A percentile compares a stretch with the other conserved stretches of the same genome.
Evolutionary conservation across 2,888 invertebrate species (phyloP).

Genomic region (Acleris emargana): DNA sequence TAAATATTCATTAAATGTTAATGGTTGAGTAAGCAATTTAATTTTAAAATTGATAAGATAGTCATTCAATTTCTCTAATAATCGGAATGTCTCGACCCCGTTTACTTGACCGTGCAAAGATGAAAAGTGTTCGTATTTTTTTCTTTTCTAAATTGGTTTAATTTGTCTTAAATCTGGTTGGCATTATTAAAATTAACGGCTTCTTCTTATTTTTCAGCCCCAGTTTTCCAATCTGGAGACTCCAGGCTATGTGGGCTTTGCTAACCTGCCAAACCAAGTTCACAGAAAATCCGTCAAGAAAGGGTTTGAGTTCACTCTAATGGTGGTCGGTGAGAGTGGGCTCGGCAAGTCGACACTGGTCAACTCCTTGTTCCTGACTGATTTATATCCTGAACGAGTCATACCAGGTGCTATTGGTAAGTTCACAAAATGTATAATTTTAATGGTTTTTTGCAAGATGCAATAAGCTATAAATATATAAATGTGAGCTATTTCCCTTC

Average conservation of each 20-base stretch:
- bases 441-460: too few relatives aligned
- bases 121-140: too few relatives aligned
- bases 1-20: neutral
- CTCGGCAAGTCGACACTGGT: conserved; percentile 98
- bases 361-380: conserved; percentile 96
- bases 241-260: conserved; percentile 96
- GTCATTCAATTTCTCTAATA: too few relatives aligned
- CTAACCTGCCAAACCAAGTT: conserved; percentile 98
- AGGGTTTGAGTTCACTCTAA: conserved; percentile 98
- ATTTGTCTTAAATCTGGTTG: too few relatives aligned
- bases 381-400: conserved; percentile 96
- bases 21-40: conserved; percentile 1
- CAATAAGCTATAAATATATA: too few relatives aligned
- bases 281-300: conserved; percentile 98
- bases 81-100: too few relatives aligned
- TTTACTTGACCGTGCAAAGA: too few relatives aligned
- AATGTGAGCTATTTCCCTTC: too few relatives aligned
- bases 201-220: conserved; percentile 5
- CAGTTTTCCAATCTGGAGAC: conserved; percentile 94
- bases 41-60: neutral
- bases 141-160: too few relatives aligned
- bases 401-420: conserved; percentile 94
- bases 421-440: conserved; percentile 33
- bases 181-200: neutral
- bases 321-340: conserved; percentile 97